These are phyloP conservation scores for Patella depressa DNA, from an alignment of 2,888 invertebrate genomes.

Conservation along the genomic window DNA sequence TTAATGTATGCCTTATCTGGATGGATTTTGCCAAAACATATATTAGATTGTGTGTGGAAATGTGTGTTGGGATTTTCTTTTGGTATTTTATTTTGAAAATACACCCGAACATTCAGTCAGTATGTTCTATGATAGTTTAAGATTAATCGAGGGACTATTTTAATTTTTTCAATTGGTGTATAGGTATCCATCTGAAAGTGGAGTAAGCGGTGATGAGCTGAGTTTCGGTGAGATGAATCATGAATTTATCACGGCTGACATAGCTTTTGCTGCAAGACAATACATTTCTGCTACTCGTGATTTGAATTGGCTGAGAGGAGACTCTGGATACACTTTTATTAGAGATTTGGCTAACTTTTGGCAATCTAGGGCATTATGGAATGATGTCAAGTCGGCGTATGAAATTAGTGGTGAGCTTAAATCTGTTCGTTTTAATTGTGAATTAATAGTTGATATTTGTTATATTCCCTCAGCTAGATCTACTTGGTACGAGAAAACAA, in stretches of 20 bases:
- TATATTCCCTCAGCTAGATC: too few species aligned
- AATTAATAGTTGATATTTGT: too few species aligned
- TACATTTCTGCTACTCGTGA: conserved; percentile 8
- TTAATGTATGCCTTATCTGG: too few species aligned
- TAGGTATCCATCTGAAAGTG: not conserved
- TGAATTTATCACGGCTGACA: conserved; percentile 3
- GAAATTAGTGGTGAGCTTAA: conserved; percentile 8
- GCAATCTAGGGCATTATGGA: conserved; percentile 18
- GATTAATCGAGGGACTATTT: too few species aligned
- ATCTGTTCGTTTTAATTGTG: too few species aligned
- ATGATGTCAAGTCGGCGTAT: not conserved
- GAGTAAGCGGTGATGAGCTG: not conserved
- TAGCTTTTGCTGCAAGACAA: conserved; percentile 5
- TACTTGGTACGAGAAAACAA: too few species aligned
- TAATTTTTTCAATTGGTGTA: not conserved
- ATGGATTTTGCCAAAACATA: too few species aligned
- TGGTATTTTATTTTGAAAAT: too few species aligned
- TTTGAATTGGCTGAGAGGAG: not conserved
- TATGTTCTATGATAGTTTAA: too few species aligned
- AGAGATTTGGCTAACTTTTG: not conserved
- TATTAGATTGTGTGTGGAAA: too few species aligned
- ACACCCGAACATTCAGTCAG: too few species aligned
- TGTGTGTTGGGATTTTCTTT: too few species aligned
- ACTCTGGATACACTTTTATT: not conserved
- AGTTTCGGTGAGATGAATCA: not conserved